Base-by-base conservation (phyloP, 92 coral and sea anemone genomes). In the Palythoa grandis region DNA sequence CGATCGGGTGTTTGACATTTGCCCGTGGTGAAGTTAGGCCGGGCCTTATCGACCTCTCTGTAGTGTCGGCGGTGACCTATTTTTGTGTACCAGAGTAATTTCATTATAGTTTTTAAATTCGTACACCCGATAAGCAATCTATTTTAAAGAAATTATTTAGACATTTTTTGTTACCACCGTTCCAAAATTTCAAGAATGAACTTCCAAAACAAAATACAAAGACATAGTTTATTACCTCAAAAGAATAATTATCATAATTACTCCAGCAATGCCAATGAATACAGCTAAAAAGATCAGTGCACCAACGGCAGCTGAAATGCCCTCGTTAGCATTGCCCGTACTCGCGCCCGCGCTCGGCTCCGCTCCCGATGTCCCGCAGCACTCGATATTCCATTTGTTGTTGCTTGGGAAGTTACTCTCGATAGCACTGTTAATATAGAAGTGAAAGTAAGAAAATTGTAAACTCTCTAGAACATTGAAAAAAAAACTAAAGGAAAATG, bases 221-320 rank as follows among this genome's bases (percentile, higher is more conserved):
- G 15, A 25, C 47, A 25, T 4, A 10, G 11, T 1, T 25, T 25
- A 25, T 89, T 72, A 94, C 98, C 86, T 93, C 50, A 92, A 67
- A 29, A 94, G 89, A 35, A 90, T 86, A 67, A 94, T 43, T 57
- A 90, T 86, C 91, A 94, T 88, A 38, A 92, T 78, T 15, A 94
- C 90, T 38, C 95, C 95, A 13, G 85, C 93, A 14, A 94, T 83
- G 13, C 95, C 95, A 40, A 94, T 90, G 58, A 94, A 74, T 43
- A 92, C 90, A 43, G 91, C 89, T 53, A 94, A 70, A 71, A 91
- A 94, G 76, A 94, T 94, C 84, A 94, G 70, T 22, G 95, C 93
- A 15, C 89, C 95, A 24, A 88, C 95, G 23, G 79, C 83, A 20
- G 95, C 93, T 8, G 95, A 88, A 22, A 94, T n/a, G 35, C 84